These are phyloP conservation scores for Thinocorus orbignyianus DNA, from an alignment of 2,113 vertebrate genomes.

Conservation along the genomic window DNA sequence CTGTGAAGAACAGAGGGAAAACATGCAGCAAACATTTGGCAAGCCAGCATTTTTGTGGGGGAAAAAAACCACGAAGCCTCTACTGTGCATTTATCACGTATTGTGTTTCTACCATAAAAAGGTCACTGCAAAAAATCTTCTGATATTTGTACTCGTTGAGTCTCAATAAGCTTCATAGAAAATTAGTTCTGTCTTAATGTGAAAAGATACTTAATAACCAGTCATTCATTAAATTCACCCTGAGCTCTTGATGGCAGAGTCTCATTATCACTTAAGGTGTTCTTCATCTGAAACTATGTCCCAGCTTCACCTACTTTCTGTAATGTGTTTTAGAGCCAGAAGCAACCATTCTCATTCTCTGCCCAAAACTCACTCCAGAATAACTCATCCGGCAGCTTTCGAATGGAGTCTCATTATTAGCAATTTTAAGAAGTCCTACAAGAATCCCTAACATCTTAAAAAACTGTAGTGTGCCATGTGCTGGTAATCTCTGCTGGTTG, in stretches of 20 bases:
- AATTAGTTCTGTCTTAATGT: not conserved
- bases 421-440: not conserved
- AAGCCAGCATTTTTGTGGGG: slow-evolving; percentile 1
- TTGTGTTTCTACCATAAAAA: slow-evolving; percentile 1
- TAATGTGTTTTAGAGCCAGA: not conserved
- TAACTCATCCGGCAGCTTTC: not conserved
- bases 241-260: not conserved
- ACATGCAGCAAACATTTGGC: slow-evolving; percentile 5
- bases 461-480: not conserved
- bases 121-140: not conserved
- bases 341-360: not conserved
- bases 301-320: not conserved
- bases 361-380: not conserved
- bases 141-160: not conserved
- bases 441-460: not conserved
- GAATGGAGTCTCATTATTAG: not conserved
- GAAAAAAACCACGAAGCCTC: not conserved
- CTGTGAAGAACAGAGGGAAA: slow-evolving; percentile 26
- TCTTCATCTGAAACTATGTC: not conserved
- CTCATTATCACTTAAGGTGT: not conserved
- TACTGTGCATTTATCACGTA: not conserved
- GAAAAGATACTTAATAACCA: not conserved
- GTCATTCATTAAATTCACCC: not conserved
- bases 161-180: not conserved
- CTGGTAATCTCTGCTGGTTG: not conserved